phyloP scores from a whole-genome alignment of 2,113 vertebrate genomes.

The Rhizomys pruinosus region DNA sequence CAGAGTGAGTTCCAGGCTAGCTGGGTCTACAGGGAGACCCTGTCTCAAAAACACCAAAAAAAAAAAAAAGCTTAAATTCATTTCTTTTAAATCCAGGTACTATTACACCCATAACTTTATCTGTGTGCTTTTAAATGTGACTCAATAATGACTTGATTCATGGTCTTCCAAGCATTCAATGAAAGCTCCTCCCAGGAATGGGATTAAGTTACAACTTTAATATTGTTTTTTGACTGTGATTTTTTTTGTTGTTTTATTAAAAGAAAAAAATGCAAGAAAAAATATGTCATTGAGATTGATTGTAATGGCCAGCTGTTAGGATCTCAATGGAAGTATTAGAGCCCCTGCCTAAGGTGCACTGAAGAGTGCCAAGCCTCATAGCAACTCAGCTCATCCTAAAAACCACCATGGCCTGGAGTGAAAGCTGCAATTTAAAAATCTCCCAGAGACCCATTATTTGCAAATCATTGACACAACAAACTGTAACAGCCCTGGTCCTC shows the following conservation, averaged over 20 bases:
- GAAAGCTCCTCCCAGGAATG: slow-evolving; percentile 64
- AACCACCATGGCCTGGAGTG: slow-evolving; percentile 82
- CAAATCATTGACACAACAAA: slow-evolving; percentile 88
- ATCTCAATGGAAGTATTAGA: slow-evolving; percentile 86
- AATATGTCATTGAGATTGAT: slow-evolving; percentile 87
- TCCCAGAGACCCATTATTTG: slow-evolving; percentile 89
- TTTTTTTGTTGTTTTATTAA: slow-evolving; percentile 80
- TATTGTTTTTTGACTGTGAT: slow-evolving; percentile 78
- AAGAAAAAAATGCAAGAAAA: slow-evolving; percentile 81
- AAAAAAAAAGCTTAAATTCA: too few species aligned
- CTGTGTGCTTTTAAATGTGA: slow-evolving; percentile 42
- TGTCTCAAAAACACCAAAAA: too few species aligned
- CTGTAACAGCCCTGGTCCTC: slow-evolving; percentile 81
- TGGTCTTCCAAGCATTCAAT: slow-evolving; percentile 33
- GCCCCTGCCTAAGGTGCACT: slow-evolving; percentile 84
- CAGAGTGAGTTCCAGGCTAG: too few species aligned
- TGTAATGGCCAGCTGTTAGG: slow-evolving; percentile 86
- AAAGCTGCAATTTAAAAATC: slow-evolving; percentile 87
- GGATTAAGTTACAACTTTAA: slow-evolving; percentile 77
- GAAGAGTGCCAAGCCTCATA: slow-evolving; percentile 85
- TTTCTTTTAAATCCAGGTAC: neutral
- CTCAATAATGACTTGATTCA: slow-evolving; percentile 64
- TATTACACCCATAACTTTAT: neutral
- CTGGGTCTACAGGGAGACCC: too few species aligned
- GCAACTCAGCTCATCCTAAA: slow-evolving; percentile 87